Percentiles rank a stretch among this genome's conserved stretches.
These are phyloP conservation scores for Ormia ochracea DNA, from an alignment of 2,888 invertebrate species.

Conservation along the genomic window DNA sequence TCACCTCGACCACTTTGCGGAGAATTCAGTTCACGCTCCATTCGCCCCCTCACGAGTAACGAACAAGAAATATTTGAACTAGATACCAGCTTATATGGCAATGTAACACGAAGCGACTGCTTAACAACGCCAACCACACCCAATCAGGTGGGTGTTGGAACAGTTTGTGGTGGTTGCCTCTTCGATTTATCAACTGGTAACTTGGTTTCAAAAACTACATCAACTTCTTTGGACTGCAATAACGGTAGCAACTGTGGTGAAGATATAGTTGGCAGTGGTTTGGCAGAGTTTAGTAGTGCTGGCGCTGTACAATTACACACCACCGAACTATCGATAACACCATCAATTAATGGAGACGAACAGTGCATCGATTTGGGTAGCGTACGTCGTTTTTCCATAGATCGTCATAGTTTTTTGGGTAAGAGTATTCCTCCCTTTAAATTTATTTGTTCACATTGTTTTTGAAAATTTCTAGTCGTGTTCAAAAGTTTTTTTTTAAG, in stretches of 20 bases:
- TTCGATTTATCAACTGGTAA: slow-evolving; percentile 61
- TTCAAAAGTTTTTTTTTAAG: background rate
- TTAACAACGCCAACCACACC: slow-evolving; percentile 56
- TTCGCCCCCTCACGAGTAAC: slow-evolving; percentile 73
- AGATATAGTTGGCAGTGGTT: slow-evolving; percentile 57
- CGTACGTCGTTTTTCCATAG: slow-evolving; percentile 75
- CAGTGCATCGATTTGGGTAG: slow-evolving; percentile 76
- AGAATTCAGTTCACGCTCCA: slow-evolving; percentile 74
- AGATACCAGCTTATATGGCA: slow-evolving; percentile 72
- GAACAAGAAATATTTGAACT: slow-evolving; percentile 74
- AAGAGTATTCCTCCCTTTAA: slow-evolving; percentile 66
- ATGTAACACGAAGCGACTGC: slow-evolving; percentile 62
- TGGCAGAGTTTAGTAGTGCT: slow-evolving; percentile 55
- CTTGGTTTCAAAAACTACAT: slow-evolving; percentile 54
- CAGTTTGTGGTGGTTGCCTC: slow-evolving; percentile 2
- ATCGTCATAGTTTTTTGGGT: slow-evolving; percentile 76
- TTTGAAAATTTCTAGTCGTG: background rate
- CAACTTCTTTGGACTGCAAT: slow-evolving; percentile 59
- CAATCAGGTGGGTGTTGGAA: slow-evolving; percentile 10
- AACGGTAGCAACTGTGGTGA: slow-evolving; percentile 39
- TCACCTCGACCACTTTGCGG: slow-evolving; percentile 74
- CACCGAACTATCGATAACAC: slow-evolving; percentile 75
- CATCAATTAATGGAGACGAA: slow-evolving; percentile 73
- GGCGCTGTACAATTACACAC: slow-evolving; percentile 70
- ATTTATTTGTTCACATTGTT: slow-evolving; percentile 58